These are phyloP conservation scores for Kryptopterus vitreolus DNA, from an alignment of 2,797 vertebrate species.

Conservation along the genomic window DNA sequence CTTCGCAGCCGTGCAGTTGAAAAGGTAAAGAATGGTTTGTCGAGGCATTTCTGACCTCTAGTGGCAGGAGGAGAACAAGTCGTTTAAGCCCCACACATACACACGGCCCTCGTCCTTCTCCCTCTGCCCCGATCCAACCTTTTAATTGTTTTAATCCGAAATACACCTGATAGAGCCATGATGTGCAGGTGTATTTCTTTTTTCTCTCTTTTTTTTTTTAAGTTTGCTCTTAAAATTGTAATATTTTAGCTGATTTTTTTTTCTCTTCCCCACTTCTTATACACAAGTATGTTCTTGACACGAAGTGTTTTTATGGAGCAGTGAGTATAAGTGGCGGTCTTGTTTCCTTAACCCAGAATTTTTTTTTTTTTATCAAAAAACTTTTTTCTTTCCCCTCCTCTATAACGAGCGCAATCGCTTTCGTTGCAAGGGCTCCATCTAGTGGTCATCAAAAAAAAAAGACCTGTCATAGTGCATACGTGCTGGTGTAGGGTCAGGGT, in stretches of 20 bases:
- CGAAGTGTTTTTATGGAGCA: conserved; percentile 43
- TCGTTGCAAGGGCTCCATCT: neutral
- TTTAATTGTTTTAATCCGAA: conserved; percentile 44
- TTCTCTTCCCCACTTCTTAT: conserved; percentile 20
- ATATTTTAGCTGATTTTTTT: conserved; percentile 40
- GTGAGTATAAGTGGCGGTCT: conserved; percentile 27
- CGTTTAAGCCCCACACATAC: neutral
- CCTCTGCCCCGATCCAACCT: conserved; percentile 5
- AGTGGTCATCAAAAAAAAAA: neutral
- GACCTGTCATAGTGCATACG: neutral
- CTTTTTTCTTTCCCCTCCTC: neutral
- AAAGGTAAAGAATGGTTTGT: conserved; percentile 30
- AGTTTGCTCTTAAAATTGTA: conserved; percentile 45
- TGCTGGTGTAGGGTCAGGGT: conserved; percentile 30
- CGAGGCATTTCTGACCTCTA: conserved; percentile 41
- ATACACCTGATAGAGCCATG: conserved; percentile 12
- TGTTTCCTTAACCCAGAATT: neutral
- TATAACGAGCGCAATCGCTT: neutral
- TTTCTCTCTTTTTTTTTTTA: too few relatives aligned
- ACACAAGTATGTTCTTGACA: conserved; percentile 30
- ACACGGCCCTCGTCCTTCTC: neutral
- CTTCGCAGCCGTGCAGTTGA: conserved; percentile 15
- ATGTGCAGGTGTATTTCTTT: conserved; percentile 24
- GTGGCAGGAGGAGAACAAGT: conserved; percentile 48
- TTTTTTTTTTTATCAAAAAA: neutral